phyloP scores from a whole-genome alignment of 1,140 invertebrate species.

The Pararge aegeria region DNA sequence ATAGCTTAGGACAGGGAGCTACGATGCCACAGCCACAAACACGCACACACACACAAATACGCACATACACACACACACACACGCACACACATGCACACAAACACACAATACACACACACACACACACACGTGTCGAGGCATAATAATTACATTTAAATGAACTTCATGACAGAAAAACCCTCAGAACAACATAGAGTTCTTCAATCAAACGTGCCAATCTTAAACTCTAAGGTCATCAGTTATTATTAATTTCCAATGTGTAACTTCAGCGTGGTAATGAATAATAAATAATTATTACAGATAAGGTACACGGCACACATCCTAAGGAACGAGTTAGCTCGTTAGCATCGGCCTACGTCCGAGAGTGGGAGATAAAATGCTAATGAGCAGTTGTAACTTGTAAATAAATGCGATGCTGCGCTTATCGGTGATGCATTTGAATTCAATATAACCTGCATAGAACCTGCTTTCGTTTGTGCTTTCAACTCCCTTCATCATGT shows the following conservation, averaged over 20 bases:
- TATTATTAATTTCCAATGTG: neutral
- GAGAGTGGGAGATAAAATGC: conserved; percentile 16
- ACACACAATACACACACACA: too few species aligned
- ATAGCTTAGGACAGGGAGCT: too few species aligned
- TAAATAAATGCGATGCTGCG: conserved; percentile 9
- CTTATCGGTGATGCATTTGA: conserved; percentile 11
- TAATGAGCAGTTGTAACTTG: conserved; percentile 2
- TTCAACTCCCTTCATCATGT: neutral
- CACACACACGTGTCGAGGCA: too few species aligned
- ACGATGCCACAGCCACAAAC: too few species aligned
- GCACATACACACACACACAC: too few species aligned
- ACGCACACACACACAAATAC: too few species aligned
- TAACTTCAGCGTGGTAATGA: neutral
- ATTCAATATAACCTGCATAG: conserved; percentile 2
- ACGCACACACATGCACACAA: too few species aligned
- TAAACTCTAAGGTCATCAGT: too few species aligned
- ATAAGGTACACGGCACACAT: conserved; percentile 1
- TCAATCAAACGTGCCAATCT: too few species aligned
- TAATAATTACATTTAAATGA: too few species aligned
- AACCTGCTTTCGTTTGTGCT: conserved; percentile 10
- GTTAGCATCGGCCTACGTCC: conserved; percentile 11
- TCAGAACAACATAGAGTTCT: too few species aligned
- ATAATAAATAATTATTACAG: conserved; percentile 14
- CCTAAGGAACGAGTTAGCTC: neutral
- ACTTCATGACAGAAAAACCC: too few species aligned